Base-by-base conservation (phyloP, 2,797 vertebrate species). In the Brotula barbata region DNA sequence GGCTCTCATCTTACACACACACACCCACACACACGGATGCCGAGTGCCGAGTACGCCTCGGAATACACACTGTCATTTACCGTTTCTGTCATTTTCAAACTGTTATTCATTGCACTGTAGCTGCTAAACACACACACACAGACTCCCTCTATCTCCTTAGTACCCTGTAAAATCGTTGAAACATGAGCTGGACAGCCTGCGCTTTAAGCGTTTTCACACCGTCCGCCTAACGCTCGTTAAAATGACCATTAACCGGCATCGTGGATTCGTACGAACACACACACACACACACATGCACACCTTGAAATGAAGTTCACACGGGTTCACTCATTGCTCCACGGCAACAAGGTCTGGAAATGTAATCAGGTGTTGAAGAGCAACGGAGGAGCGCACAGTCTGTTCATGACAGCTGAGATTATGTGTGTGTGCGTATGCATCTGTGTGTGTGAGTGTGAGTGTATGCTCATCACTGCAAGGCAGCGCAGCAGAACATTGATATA, bases 281-380 rank as follows among this genome's bases (percentile, higher is more conserved):
- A 47, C 58, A 62, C 40, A 33, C 28, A 54, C 47, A 58, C 21
- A 56, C 34, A 49, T 22, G 42, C 31, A 49, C 52, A 69, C 33
- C 20, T 61, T 46, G 2, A 62, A 64, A 45, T 56, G 15, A 41
- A 63, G 77, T 78, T 84, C 58, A 80, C 59, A 57, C 60, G 41
- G 64, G 78, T 83, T 81, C 71, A 51, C 48, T 74, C 37, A 16
- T 58, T 69, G 54, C 19, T 19, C 58, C 16, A 42, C 61, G 53
- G 56, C 54, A 68, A 71, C 66, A 77, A 57, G 50, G 44, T 47
- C 82, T 81, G 75, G 62, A 60, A 81, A 81, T 81, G 52, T 74
- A 79, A 81, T 80, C 73, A 83, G 71, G 57, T 77, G 73, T 77
- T 63, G 58, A 78, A 73, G 63, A 73, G 68, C 60, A 68, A 63